Conservation (phyloP, 35 echinoderm and acorn worm genomes). For the Chiridota heheva region DNA sequence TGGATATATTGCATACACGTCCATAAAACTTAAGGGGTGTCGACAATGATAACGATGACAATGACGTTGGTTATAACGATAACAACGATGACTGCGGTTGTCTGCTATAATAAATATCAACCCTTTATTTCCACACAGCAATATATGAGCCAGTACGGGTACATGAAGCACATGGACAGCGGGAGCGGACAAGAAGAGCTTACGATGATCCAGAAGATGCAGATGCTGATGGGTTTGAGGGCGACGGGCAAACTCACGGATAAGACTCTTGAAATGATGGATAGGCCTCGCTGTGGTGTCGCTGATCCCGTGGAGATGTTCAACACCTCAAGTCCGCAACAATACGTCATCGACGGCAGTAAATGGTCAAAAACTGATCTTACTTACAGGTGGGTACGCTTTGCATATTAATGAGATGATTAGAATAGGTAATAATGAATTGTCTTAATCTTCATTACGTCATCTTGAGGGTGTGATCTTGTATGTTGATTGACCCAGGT, state of each 20-base stretch:
- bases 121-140: not conserved
- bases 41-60: too few species aligned
- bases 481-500: not conserved
- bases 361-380: conserved; percentile 36
- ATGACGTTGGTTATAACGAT: too few species aligned
- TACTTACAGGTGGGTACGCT: conserved; percentile 42
- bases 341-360: conserved; percentile 7
- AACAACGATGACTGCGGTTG: too few species aligned
- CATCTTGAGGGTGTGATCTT: not conserved
- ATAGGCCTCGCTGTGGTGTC: conserved; percentile 53
- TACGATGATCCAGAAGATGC: conserved; percentile 37
- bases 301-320: not conserved
- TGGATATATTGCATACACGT: too few species aligned
- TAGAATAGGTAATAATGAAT: not conserved
- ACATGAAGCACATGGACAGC: not conserved
- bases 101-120: too few species aligned
- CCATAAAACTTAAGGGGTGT: too few species aligned
- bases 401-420: not conserved
- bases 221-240: conserved; percentile 44
- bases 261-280: conserved; percentile 47
- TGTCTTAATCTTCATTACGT: not conserved
- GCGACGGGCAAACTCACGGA: conserved; percentile 40
- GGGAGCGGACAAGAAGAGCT: not conserved
- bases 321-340: not conserved
- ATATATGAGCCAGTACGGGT: not conserved